Base-by-base conservation (phyloP, 2,797 vertebrate species). In the Geotrypetes seraphini region DNA sequence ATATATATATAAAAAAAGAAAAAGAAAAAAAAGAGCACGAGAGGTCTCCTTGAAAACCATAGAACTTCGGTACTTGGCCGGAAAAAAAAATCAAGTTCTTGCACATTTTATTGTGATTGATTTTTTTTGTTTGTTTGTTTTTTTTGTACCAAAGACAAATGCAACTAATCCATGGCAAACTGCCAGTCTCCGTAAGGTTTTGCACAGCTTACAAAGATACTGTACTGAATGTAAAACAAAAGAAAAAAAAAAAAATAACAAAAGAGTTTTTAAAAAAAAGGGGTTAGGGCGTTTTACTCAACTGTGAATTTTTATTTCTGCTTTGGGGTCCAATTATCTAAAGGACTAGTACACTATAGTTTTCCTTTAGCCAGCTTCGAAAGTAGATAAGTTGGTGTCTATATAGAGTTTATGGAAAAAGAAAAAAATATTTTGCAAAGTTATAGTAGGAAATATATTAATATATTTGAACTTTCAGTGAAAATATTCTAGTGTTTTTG, bases 121-220 rank as follows among this genome's bases (percentile, higher is more conserved):
- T 83, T 83, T 90, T 87, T 88, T 96, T 87, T 92, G 97, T 97
- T 92, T 82, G 83, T 83, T 90, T 88, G n/a, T n/a, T 89, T 97
- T 86, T 92, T 97, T 98, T 96, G 90, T 99, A 99, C 96, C 94
- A 97, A 99, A 97, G 96, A 99, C 87, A 92, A 93, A 96, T 96
- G 91, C 89, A 96, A 97, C 86, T 88, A 91, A 92, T 81, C n/a
- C n/a, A 90, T 89, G 93, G 93, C 90, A 51, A 87, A 88, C 86
- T 90, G 96, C 94, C 93, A 92, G 92, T 91, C 85, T 90, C 91
- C 94, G 92, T 92, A 94, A 94, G 93, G 92, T 91, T 97, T 99
- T 99, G 96, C 94, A 97, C 94, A 99, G 96, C 91, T 97, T 96
- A 92, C 83, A 88, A n/a, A 91, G 90, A 96, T 88, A 95, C 92